A percentile compares a stretch with the other conserved stretches of the same genome.
Evolutionary conservation across 2,797 vertebrate genomes (phyloP).

Genomic region (Typhlichthys eigenmanni): DNA sequence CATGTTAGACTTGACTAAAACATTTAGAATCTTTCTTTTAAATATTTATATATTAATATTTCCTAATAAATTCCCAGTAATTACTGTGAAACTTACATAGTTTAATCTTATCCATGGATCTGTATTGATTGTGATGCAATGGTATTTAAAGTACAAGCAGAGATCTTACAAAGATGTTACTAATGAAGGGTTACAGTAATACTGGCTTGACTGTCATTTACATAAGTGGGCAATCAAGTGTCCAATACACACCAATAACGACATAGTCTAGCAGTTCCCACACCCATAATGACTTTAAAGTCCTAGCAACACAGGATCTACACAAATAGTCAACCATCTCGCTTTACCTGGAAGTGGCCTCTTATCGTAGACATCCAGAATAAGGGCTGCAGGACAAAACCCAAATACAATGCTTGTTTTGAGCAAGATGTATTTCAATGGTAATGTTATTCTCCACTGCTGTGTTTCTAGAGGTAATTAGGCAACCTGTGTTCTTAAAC

Average conservation of each 20-base stretch:
- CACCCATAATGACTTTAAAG: conserved; percentile 36
- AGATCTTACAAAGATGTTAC: conserved; percentile 33
- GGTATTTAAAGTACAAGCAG: conserved; percentile 11
- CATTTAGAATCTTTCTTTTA: no score
- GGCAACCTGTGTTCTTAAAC: conserved; percentile 45
- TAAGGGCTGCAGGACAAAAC: conserved; percentile 22
- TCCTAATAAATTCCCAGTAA: no score
- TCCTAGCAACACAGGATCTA: conserved; percentile 37
- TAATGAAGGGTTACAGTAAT: conserved; percentile 19
- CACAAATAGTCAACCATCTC: conserved; percentile 25
- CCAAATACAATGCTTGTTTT: conserved; percentile 38
- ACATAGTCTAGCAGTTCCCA: neutral
- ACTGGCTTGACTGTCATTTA: conserved; percentile 44
- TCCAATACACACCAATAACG: conserved; percentile 40
- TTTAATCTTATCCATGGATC: neutral
- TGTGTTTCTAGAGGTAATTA: conserved; percentile 43
- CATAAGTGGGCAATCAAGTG: conserved; percentile 20
- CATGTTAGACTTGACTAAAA: no score
- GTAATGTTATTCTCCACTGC: conserved; percentile 51
- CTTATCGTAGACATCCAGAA: conserved; percentile 30
- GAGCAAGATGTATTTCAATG: conserved; percentile 43
- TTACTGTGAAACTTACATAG: no score
- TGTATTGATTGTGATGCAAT: conserved; percentile 11
- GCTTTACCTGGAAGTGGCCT: conserved; percentile 58
- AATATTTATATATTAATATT: no score